phyloP scores from a whole-genome alignment of 2,888 invertebrate genomes.

The Dryocosmus kuriphilus region DNA sequence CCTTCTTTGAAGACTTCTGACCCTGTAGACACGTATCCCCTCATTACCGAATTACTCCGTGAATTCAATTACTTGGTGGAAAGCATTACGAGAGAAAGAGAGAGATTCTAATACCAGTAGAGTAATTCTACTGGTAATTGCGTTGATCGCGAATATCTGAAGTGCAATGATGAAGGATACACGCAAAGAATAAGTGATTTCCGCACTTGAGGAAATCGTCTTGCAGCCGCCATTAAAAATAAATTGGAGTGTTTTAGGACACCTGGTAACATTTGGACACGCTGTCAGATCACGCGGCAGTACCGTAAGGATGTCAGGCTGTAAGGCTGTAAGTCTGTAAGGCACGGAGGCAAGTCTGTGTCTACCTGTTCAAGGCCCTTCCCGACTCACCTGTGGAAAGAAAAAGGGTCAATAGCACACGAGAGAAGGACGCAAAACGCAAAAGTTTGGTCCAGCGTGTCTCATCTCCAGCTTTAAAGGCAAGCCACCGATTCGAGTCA shows the following conservation, averaged over 20 bases:
- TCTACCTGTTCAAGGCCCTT: constrained; percentile 68
- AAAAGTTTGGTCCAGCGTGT: background rate
- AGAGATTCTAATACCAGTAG: constrained; percentile 17
- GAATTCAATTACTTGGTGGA: constrained; percentile 37
- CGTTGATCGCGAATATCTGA: constrained; percentile 22
- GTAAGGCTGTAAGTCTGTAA: background rate
- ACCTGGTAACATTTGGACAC: background rate
- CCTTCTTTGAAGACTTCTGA: constrained; percentile 1
- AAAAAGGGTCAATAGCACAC: constrained; percentile 73
- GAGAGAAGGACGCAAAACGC: background rate
- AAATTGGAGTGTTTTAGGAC: constrained; percentile 8
- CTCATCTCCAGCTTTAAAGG: background rate
- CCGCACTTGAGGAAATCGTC: background rate
- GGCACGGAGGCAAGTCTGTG: constrained; percentile 52
- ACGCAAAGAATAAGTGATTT: constrained; percentile 22
- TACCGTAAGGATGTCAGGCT: background rate
- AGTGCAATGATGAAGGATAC: constrained; percentile 26
- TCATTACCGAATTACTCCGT: constrained; percentile 30
- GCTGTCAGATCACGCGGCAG: background rate
- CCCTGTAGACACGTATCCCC: background rate
- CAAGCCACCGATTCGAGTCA: background rate
- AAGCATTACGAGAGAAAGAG: constrained; percentile 16
- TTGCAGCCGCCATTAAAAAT: background rate
- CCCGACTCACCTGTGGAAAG: constrained; percentile 69
- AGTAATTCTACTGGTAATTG: too few species aligned